Conservation (phyloP, 2,888 invertebrate genomes). For the Xestoiulus laeticollis region DNA sequence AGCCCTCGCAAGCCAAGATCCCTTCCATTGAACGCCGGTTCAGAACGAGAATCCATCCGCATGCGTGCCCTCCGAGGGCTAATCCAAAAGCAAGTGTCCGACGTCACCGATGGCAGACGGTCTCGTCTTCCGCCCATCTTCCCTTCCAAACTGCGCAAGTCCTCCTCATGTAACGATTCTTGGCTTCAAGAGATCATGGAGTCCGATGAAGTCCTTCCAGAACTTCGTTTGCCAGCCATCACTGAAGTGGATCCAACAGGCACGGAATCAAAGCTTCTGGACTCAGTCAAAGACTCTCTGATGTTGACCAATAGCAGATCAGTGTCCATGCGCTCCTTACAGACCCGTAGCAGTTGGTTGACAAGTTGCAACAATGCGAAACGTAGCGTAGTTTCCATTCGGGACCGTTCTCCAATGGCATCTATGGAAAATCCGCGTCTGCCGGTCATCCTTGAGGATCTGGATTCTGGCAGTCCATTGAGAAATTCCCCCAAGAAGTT, state of each 20-base stretch:
- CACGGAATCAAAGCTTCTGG: not conserved
- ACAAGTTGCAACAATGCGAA: not conserved
- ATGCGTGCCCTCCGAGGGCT: not conserved
- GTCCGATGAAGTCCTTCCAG: not conserved
- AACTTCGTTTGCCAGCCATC: slow-evolving; percentile 39
- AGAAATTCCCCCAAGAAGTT: not conserved
- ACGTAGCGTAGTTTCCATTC: not conserved
- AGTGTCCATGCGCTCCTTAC: slow-evolving; percentile 5
- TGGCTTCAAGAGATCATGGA: slow-evolving; percentile 42
- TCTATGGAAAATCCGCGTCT: slow-evolving; percentile 32
- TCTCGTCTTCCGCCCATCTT: not conserved
- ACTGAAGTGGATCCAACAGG: slow-evolving; percentile 45
- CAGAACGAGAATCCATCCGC: not conserved
- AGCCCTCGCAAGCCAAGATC: not conserved
- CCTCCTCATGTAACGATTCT: slow-evolving; percentile 45
- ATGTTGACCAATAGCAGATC: not conserved
- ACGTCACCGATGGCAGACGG: not conserved
- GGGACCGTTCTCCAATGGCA: not conserved
- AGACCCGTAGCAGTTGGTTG: not conserved
- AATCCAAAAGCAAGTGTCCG: not conserved
- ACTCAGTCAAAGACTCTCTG: not conserved
- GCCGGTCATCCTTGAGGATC: slow-evolving; percentile 46
- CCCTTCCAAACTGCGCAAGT: slow-evolving; percentile 36
- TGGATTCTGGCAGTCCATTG: not conserved
- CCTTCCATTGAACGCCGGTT: not conserved